Evolutionary conservation across 2,888 invertebrate genomes (phyloP).

Genomic region (Crematogaster levior): DNA sequence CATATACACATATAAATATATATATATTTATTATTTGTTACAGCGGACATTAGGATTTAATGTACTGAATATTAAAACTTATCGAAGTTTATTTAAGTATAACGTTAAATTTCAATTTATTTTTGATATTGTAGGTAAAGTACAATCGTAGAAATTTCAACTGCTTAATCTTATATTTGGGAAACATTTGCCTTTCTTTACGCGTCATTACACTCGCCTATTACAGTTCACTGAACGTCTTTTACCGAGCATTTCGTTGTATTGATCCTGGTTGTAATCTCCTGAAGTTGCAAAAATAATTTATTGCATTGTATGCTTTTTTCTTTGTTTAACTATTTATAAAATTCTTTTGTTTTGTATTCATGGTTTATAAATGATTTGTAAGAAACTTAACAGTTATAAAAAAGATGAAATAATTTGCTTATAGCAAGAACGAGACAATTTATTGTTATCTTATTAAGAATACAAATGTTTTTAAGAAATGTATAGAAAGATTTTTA

Average conservation of each 20-base stretch:
- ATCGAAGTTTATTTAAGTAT: not conserved
- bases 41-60: not conserved
- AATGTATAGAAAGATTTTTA: not conserved
- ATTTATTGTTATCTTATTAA: not conserved
- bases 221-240: constrained; percentile 44
- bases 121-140: not conserved
- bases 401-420: constrained; percentile 9
- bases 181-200: constrained; percentile 39
- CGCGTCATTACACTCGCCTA: constrained; percentile 40
- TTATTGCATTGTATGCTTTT: not conserved
- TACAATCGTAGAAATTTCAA: not conserved
- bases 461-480: not conserved
- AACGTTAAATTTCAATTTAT: constrained; percentile 35
- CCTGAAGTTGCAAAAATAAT: constrained; percentile 10
- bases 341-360: constrained; percentile 1
- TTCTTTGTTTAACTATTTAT: constrained; percentile 33
- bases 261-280: constrained; percentile 24
- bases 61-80: not conserved
- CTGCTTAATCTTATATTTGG: constrained; percentile 32
- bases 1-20: too few relatives aligned
- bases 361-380: not conserved
- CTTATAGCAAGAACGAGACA: not conserved
- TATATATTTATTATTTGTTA: not conserved
- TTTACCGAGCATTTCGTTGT: constrained; percentile 24
- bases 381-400: not conserved